Percentiles rank a stretch among this genome's conserved stretches.
phyloP scores from a whole-genome alignment of 1,140 invertebrate genomes.

The Arion vulgaris region DNA sequence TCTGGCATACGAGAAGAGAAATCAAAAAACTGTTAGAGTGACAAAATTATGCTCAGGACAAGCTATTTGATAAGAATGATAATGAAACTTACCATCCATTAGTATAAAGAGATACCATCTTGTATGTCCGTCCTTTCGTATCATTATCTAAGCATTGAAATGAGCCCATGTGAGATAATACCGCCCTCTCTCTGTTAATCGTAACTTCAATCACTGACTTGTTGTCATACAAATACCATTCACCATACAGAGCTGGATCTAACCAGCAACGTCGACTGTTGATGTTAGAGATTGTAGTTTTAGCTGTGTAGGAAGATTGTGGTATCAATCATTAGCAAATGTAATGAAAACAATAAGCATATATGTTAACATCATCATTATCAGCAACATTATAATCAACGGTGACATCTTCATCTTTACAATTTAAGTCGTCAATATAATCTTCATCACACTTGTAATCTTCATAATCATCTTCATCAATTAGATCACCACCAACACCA shows the following conservation, averaged over 20 bases:
- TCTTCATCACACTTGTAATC: too few relatives aligned
- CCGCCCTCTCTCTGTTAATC: conserved; percentile 43
- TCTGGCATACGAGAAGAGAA: too few relatives aligned
- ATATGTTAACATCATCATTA: conserved; percentile 18
- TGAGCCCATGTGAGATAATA: conserved; percentile 47
- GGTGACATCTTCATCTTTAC: too few relatives aligned
- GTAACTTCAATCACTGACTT: conserved; percentile 42
- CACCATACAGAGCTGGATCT: conserved; percentile 44
- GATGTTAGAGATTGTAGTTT: background rate
- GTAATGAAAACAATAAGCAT: too few relatives aligned
- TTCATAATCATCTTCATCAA: too few relatives aligned
- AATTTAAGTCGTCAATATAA: too few relatives aligned
- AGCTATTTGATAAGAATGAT: too few relatives aligned
- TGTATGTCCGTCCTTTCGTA: conserved; percentile 44
- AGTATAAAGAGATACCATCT: conserved; percentile 44
- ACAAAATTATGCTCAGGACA: too few relatives aligned
- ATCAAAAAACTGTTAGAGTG: too few relatives aligned
- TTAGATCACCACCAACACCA: too few relatives aligned
- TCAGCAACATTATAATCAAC: background rate
- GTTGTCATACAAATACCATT: conserved; percentile 51
- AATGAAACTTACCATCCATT: conserved; percentile 56
- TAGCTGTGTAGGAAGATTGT: conserved; percentile 3
- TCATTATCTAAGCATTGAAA: conserved; percentile 47
- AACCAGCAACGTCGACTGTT: conserved; percentile 30
- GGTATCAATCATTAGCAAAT: too few relatives aligned